These are phyloP conservation scores for Todiramphus chloris DNA, from an alignment of 2,113 vertebrate species.

Conservation along the genomic window DNA sequence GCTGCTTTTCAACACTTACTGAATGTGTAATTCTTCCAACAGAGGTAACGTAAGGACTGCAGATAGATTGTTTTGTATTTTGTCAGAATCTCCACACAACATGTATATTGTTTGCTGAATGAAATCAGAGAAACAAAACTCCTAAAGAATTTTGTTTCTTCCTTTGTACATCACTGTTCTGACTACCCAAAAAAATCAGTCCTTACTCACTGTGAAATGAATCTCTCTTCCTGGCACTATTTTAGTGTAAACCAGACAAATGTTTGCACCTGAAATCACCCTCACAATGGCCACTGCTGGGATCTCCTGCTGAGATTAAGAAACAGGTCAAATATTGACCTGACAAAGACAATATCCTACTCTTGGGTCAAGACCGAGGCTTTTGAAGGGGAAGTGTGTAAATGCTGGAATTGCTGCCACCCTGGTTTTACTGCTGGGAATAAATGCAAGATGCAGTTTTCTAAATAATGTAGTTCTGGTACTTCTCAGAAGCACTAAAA, in stretches of 20 bases:
- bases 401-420: not conserved
- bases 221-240: not conserved
- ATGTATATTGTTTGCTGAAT: not conserved
- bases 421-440: not conserved
- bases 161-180: not conserved
- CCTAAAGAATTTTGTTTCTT: not conserved
- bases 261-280: not conserved
- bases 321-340: not conserved
- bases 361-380: not conserved
- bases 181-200: not conserved
- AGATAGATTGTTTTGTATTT: not conserved
- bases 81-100: not conserved
- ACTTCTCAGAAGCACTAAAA: not conserved
- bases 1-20: conserved; percentile 16
- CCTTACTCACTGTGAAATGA: not conserved
- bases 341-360: not conserved
- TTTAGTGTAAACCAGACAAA: not conserved
- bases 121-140: not conserved
- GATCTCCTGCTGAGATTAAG: not conserved
- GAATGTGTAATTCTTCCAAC: conserved; percentile 18
- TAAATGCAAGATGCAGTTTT: not conserved
- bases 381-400: not conserved
- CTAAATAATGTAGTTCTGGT: not conserved
- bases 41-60: not conserved
- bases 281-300: not conserved